Evolutionary conservation across 30 jellyfish, hydroid and myxozoan species (phyloP), one percentile per base, ranked within the genome.

Genomic region (Aurelia aurita): DNA sequence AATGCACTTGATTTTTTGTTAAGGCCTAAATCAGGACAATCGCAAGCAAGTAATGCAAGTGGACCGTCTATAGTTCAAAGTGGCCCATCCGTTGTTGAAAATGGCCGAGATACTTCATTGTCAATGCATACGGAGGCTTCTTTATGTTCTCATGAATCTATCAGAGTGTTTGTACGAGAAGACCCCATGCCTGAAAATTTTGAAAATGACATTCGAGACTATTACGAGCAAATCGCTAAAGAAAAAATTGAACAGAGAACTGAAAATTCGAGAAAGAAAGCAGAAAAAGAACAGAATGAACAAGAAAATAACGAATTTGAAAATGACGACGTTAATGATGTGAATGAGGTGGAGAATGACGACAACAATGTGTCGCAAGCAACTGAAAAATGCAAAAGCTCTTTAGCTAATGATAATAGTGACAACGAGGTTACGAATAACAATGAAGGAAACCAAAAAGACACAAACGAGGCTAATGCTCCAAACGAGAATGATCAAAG

Each of bases 51-150:
- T 18, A 66, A 23, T 15, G 57, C 10, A 11, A 19, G 27, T 22
- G 76, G 28, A 2, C 63, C 88, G 2, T 58, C 86, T 31, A 16
- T 58, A 3, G 39, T 21, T 9, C 74, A 74, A 54, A 74, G 86
- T 54, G 77, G 86, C 3, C 43, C 59, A 28, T 77, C 88, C 3
- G 18, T 59, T 20, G 20, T 49, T 9, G 69, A 32, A 60, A 49
- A 67, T 26, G 79, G 79, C 1, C 20, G 69, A 47, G 81, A 83
- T 3, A 71, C 80, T 47, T 20, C 23, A 15, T 26, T 60, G 39
- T 18, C 93, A 23, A 22, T 58, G 16, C 32, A 49, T n/a, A 69
- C 85, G 29, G 72, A 47, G 31, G 15, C 43, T 45, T 47, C 93
- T 5, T 54, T 69, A 22, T n/a, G 46, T 10, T 55, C 82, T 0